Evolutionary conservation across 1,140 invertebrate species (phyloP).

Genomic region (Adelges cooleyi): DNA sequence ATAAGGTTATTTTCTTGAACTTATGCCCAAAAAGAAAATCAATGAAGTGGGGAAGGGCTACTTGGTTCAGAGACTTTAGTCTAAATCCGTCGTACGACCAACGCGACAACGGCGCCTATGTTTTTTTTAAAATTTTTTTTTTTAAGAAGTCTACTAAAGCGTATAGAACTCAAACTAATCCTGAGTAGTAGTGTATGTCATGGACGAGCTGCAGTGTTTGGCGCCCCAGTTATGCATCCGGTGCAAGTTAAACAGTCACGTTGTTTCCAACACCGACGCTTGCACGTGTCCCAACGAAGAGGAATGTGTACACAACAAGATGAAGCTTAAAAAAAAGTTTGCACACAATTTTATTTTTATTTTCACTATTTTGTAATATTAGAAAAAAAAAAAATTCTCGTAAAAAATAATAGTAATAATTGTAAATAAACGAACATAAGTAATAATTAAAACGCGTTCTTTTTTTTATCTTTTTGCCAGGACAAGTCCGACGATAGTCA

Average conservation of each 20-base stretch:
- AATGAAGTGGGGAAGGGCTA: background rate
- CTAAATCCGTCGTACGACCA: too few relatives aligned
- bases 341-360: background rate
- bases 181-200: background rate
- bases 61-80: too few relatives aligned
- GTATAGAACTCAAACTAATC: too few relatives aligned
- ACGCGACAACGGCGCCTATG: too few relatives aligned
- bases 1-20: background rate
- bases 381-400: too few relatives aligned
- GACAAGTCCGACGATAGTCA: too few relatives aligned
- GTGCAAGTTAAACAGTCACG: background rate
- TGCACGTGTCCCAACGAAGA: conserved; percentile 2
- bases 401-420: too few relatives aligned
- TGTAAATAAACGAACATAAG: too few relatives aligned
- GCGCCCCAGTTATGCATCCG: conserved; percentile 11
- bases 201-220: conserved; percentile 6
- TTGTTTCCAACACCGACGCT: background rate
- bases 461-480: too few relatives aligned
- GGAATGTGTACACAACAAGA: background rate
- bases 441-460: too few relatives aligned
- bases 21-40: conserved; percentile 1
- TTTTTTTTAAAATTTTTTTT: too few relatives aligned
- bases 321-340: background rate
- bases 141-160: too few relatives aligned
- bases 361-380: background rate